phyloP scores from a whole-genome alignment of 2,888 invertebrate genomes.

The Buathra laborator region DNA sequence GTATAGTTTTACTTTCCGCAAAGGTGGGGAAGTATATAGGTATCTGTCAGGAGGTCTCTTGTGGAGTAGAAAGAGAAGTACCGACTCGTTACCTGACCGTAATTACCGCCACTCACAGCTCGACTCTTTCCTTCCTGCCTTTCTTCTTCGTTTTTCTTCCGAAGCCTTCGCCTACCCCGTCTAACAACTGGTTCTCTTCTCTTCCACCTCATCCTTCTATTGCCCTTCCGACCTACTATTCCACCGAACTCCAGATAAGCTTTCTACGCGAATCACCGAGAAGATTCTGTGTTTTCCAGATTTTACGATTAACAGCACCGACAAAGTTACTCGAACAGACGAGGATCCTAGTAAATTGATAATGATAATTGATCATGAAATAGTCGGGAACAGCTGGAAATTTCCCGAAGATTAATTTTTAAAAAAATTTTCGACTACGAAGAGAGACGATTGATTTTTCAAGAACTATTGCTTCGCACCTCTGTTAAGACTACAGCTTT shows the following conservation, averaged over 20 bases:
- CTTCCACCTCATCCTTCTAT: conserved; percentile 31
- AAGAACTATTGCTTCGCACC: neutral
- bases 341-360: neutral
- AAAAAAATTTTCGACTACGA: no score
- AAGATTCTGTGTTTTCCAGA: conserved; percentile 3
- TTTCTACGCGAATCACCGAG: conserved; percentile 30
- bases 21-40: conserved; percentile 20
- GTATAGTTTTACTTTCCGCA: neutral
- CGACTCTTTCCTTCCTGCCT: conserved; percentile 62
- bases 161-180: conserved; percentile 40
- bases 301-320: conserved; percentile 3
- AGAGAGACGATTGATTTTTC: neutral
- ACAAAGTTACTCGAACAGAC: conserved; percentile 9
- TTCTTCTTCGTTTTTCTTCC: conserved; percentile 44
- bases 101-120: conserved; percentile 68
- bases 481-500: neutral
- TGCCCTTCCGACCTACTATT: conserved; percentile 59
- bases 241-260: conserved; percentile 20
- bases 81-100: conserved; percentile 68
- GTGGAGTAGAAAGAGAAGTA: conserved; percentile 49
- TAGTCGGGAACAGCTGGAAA: neutral
- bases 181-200: conserved; percentile 45
- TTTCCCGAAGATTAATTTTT: neutral
- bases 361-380: neutral
- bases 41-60: conserved; percentile 35